Base-by-base conservation (phyloP, 2,113 vertebrate genomes). In the Noctilio leporinus region DNA sequence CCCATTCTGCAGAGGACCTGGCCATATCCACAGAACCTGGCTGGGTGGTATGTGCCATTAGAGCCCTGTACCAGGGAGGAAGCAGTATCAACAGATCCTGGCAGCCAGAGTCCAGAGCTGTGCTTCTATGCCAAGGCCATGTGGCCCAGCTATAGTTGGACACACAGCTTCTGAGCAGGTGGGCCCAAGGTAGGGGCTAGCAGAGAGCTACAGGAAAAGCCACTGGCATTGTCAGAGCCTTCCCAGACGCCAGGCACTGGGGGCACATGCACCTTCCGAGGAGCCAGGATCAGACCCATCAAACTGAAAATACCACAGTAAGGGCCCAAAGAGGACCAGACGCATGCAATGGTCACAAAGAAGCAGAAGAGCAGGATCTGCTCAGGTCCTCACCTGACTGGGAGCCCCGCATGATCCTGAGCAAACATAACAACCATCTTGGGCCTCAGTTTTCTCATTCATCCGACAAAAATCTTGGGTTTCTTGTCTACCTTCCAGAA, bases 351-450 rank as follows among this genome's bases (percentile, higher is more conserved):
- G 10, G 51, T 47, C 82, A 28, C 64, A 45, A 2, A 33, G 82
- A n/a, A 2, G 35, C 1, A 1, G 51, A 38, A 49, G 5, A 10
- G 55, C 47, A 59, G 8, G 72, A 57, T 26, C 28, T 7, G 35
- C 75, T 38, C 40, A 5, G 51, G 24, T 33, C 28, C 45, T 67
- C 3, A 26, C 15, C 3, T 22, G 14, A 33, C 24, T 1, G 0
- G 10, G 5, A 43, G 24, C 43, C 70, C 88, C 0, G 1, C 0
- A 1, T 4, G 33, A 16, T 35, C 40, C 53, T 55, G 26, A 73
- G 26, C 49, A 47, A 69, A 75, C 1, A 3, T 4, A 1, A 2
- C 38, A 59, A 43, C 62, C 22, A 9, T 5, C 20, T 26, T 10
- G 78, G 53, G 14, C 55, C 20, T 82, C 62, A 47, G 47, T 11